These are phyloP conservation scores for Mastomys coucha DNA, from an alignment of 2,113 vertebrate genomes.

Conservation along the genomic window DNA sequence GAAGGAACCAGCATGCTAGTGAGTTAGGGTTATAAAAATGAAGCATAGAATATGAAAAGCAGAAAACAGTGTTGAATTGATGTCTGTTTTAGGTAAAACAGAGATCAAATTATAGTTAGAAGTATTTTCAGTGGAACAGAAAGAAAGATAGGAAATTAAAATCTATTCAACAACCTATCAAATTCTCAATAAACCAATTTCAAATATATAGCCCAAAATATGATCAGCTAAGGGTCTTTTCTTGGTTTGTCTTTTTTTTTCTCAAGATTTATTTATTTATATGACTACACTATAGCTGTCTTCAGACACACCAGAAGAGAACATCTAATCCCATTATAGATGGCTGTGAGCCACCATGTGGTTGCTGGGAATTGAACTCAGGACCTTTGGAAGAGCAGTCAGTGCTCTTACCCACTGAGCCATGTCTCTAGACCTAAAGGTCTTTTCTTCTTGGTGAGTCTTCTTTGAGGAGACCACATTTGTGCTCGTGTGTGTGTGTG, in stretches of 20 bases:
- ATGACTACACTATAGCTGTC: too few species aligned
- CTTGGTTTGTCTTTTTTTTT: neutral
- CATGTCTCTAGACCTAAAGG: neutral
- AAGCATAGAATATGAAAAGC: neutral
- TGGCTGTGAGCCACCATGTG: too few species aligned
- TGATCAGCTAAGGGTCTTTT: slow-evolving; percentile 44
- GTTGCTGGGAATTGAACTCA: too few species aligned
- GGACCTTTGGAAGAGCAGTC: too few species aligned
- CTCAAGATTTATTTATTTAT: too few species aligned
- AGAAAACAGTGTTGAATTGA: neutral
- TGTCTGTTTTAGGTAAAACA: neutral
- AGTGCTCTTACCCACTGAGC: too few species aligned
- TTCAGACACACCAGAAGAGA: too few species aligned
- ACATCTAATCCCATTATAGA: too few species aligned
- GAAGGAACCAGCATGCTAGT: neutral
- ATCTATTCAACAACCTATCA: neutral
- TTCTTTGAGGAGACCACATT: neutral
- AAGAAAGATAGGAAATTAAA: slow-evolving; percentile 7
- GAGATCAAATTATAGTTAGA: neutral
- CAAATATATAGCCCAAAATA: slow-evolving; percentile 29
- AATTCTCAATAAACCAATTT: slow-evolving; percentile 40
- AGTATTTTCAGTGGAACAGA: neutral
- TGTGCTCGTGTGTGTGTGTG: too few species aligned
- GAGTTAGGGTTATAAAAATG: neutral
- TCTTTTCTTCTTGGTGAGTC: slow-evolving; percentile 7